Evolutionary conservation across 2,888 invertebrate species (phyloP).

Genomic region (Callosobruchus maculatus): DNA sequence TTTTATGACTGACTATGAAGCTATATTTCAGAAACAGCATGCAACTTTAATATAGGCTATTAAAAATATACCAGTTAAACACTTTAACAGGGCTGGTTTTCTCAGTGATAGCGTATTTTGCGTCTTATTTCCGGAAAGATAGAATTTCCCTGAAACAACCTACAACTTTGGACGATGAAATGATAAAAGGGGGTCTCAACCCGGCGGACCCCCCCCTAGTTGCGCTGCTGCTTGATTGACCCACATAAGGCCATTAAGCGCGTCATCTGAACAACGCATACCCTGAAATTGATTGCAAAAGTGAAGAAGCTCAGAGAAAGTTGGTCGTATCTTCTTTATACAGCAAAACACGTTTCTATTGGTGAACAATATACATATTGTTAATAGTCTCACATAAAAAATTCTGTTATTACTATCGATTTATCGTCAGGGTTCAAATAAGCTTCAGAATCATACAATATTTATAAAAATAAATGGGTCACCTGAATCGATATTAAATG

Average conservation of each 20-base stretch:
- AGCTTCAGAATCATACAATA: not conserved
- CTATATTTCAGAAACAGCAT: no score
- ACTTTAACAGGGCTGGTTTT: no score
- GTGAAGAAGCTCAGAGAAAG: not conserved
- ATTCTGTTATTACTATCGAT: not conserved
- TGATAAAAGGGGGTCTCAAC: no score
- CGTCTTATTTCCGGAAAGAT: no score
- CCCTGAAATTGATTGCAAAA: not conserved
- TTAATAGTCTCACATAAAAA: not conserved
- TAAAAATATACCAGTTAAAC: no score
- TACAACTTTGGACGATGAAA: no score
- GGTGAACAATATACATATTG: not conserved
- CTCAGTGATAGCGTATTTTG: no score
- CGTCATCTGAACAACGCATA: not conserved
- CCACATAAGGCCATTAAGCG: not conserved
- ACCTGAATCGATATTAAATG: not conserved
- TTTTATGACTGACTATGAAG: no score
- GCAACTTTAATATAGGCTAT: no score
- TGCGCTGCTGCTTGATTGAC: no score
- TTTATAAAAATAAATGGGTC: not conserved
- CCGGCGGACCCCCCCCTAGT: no score
- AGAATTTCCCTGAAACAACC: no score
- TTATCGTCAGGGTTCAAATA: not conserved
- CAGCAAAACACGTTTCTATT: not conserved
- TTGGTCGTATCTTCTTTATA: not conserved